A percentile compares a stretch with the other conserved stretches of the same genome.
These are phyloP conservation scores for Puma concolor DNA, from an alignment of 2,113 vertebrate species.

Conservation along the genomic window DNA sequence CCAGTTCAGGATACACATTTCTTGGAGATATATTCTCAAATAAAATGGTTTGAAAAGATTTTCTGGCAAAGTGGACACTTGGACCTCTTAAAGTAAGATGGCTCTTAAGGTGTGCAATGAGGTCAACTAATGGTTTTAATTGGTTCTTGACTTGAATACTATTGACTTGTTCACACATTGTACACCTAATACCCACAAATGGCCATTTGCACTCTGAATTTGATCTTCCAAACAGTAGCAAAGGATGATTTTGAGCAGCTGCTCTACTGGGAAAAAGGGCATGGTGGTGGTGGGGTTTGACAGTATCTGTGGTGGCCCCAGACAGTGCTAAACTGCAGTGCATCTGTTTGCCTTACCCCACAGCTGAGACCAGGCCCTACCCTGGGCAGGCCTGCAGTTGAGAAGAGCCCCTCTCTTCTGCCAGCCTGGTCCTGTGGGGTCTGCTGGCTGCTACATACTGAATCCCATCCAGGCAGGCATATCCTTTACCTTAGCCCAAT, in stretches of 20 bases:
- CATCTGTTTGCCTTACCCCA: neutral
- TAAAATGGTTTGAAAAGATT: constrained; percentile 14
- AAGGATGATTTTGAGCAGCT: neutral
- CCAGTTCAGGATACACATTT: neutral
- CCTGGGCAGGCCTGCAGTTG: neutral
- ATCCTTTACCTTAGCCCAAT: neutral
- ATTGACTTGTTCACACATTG: neutral
- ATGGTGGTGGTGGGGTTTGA: accelerated
- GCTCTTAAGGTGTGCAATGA: neutral
- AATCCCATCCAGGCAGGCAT: neutral
- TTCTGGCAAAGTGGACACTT: neutral
- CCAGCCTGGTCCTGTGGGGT: neutral
- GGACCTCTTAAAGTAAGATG: neutral
- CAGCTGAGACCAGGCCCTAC: neutral
- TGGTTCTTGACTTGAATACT: neutral
- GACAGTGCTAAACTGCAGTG: neutral
- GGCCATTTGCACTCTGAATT: neutral
- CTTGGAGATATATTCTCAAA: neutral
- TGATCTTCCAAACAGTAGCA: neutral
- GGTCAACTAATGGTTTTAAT: neutral
- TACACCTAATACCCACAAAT: neutral
- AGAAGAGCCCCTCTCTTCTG: neutral
- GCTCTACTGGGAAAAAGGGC: neutral
- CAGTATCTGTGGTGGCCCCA: neutral
- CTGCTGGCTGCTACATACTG: neutral